phyloP scores from a whole-genome alignment of 92 coral and sea anemone genomes.

The Blastomussa wellsi region DNA sequence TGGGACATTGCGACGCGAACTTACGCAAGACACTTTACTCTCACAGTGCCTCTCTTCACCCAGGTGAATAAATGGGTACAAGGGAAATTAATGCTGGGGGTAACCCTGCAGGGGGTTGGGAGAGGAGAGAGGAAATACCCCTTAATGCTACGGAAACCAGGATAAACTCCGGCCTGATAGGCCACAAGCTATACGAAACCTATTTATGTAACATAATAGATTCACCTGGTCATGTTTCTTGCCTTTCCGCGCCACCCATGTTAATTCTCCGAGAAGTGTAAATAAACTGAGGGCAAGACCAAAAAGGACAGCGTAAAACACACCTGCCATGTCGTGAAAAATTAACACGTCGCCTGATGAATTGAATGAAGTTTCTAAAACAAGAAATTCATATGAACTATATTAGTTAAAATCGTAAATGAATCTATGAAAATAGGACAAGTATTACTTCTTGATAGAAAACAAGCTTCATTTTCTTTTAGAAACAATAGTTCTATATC shows the following conservation, averaged over 20 bases:
- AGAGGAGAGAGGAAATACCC: too few species aligned
- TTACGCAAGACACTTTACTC: too few species aligned
- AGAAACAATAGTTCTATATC: background rate
- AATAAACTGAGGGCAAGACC: conserved; percentile 43
- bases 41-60: too few species aligned
- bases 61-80: too few species aligned
- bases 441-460: background rate
- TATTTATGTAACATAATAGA: too few species aligned
- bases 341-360: conserved; percentile 37
- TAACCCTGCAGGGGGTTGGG: too few species aligned
- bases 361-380: conserved; percentile 19
- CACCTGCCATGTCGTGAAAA: conserved; percentile 68
- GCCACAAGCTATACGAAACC: too few species aligned
- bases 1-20: too few species aligned
- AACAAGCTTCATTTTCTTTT: background rate
- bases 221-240: background rate
- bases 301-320: conserved; percentile 42
- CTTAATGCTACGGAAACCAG: too few species aligned
- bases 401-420: background rate
- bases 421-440: background rate
- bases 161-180: too few species aligned
- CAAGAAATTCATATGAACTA: too few species aligned
- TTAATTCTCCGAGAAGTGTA: conserved; percentile 28
- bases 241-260: conserved; percentile 41
- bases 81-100: too few species aligned